Percentiles rank a stretch among this genome's conserved stretches.
phyloP scores from a whole-genome alignment of 2,113 vertebrate genomes.

The Istiophorus platypterus region DNA sequence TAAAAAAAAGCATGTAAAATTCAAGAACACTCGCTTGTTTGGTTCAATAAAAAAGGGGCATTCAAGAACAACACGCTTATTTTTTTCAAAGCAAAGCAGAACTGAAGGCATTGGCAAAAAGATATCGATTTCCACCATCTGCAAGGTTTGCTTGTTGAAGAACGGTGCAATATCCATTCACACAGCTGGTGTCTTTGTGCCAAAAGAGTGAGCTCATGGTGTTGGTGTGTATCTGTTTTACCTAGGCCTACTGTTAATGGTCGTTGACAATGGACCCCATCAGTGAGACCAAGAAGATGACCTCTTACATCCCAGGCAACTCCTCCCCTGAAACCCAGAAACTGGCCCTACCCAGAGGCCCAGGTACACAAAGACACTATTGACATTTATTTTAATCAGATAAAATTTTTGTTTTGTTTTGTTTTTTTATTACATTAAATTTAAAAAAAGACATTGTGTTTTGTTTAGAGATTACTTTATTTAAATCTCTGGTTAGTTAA shows the following conservation, averaged over 20 bases:
- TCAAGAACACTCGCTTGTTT: background rate
- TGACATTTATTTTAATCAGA: background rate
- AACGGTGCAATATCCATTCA: background rate
- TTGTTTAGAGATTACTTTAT: background rate
- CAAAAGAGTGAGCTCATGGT: background rate
- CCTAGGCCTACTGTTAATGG: constrained; percentile 25
- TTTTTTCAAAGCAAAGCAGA: background rate
- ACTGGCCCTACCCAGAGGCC: constrained; percentile 14
- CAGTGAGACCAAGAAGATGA: constrained; percentile 60
- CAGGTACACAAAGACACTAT: constrained; percentile 47
- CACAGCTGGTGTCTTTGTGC: background rate
- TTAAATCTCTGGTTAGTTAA: background rate
- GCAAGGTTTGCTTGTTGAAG: background rate
- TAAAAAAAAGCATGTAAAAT: background rate
- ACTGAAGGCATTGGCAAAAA: background rate
- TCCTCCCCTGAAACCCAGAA: constrained; percentile 39
- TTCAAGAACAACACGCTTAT: background rate
- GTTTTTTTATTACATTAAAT: background rate
- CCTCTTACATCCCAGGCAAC: constrained; percentile 41
- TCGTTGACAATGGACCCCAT: constrained; percentile 65
- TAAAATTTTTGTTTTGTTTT: background rate
- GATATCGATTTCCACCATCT: background rate
- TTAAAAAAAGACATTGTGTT: background rate
- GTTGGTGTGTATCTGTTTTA: background rate
- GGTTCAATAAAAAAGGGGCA: background rate